A percentile compares a stretch with the other conserved stretches of the same genome.
phyloP scores from a whole-genome alignment of 2,113 vertebrate species.

The Galemys pyrenaicus region DNA sequence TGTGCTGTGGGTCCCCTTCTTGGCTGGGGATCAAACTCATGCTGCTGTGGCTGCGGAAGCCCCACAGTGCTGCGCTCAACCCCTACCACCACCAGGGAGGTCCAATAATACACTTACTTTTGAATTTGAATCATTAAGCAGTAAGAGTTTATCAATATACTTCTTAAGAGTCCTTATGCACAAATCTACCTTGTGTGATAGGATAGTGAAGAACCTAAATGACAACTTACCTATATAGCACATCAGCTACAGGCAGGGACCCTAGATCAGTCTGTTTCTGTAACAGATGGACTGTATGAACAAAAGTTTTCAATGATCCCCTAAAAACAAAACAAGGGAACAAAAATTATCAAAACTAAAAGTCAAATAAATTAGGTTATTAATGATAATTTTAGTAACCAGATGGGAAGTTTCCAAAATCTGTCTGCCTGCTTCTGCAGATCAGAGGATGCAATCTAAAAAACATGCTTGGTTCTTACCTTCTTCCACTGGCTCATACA shows the following conservation, averaged over 20 bases:
- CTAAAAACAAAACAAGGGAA: conserved; percentile 82
- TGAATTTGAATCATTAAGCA: neutral
- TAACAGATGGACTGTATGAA: conserved; percentile 97
- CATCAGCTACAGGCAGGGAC: conserved; percentile 95
- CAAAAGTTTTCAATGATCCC: conserved; percentile 98
- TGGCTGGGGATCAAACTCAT: too few relatives aligned
- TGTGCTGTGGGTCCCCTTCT: too few relatives aligned
- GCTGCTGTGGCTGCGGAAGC: too few relatives aligned
- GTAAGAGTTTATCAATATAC: conserved; percentile 5
- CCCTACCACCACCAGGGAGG: too few relatives aligned
- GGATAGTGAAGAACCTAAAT: neutral
- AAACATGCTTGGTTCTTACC: neutral
- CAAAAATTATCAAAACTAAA: conserved; percentile 80
- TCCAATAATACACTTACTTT: too few relatives aligned
- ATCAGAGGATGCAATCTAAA: neutral
- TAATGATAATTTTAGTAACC: conserved; percentile 17
- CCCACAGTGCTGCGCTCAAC: too few relatives aligned
- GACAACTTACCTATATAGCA: conserved; percentile 95
- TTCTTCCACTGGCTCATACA: neutral
- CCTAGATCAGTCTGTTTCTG: conserved; percentile 98
- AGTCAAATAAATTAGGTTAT: conserved; percentile 36
- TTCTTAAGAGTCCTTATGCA: neutral
- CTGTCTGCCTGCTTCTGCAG: neutral
- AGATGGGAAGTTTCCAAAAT: neutral
- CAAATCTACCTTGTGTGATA: neutral